A percentile compares a stretch with the other conserved stretches of the same genome.
Evolutionary conservation across 2,797 vertebrate genomes (phyloP).

Genomic region (Petrocephalus schoutedeni): DNA sequence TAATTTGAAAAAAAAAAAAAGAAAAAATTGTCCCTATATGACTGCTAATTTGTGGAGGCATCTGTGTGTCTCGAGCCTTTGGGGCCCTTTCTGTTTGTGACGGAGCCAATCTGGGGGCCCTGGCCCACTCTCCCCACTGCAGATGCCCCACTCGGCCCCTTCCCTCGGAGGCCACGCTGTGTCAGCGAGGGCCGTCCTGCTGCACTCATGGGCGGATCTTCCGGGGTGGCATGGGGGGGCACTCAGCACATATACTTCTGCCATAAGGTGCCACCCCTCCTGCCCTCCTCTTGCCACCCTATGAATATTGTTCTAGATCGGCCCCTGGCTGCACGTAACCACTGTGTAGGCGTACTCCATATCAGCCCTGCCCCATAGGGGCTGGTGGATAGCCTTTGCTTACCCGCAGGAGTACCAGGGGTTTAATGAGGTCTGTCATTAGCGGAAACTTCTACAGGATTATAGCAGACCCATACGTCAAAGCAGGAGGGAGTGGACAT

Average conservation of each 20-base stretch:
- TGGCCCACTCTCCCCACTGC: neutral
- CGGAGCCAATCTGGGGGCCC: neutral
- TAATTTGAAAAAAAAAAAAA: neutral
- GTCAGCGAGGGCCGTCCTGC: neutral
- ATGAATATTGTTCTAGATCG: too few relatives aligned
- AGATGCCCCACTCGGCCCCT: neutral
- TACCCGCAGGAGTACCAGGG: neutral
- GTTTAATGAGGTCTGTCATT: neutral
- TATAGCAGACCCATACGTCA: neutral
- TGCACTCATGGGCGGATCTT: too few relatives aligned
- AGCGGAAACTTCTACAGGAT: neutral
- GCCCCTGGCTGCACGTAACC: too few relatives aligned
- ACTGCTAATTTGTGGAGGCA: neutral
- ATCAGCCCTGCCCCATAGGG: conserved; percentile 30
- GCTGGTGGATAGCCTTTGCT: conserved; percentile 17
- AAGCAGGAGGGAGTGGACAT: neutral
- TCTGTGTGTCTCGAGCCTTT: neutral
- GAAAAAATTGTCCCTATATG: neutral
- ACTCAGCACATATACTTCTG: too few relatives aligned
- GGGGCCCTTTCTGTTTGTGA: neutral
- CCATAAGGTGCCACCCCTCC: too few relatives aligned
- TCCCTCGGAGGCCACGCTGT: neutral
- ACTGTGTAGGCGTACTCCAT: neutral
- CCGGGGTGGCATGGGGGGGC: too few relatives aligned
- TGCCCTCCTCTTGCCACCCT: too few relatives aligned